Percentiles rank a stretch among this genome's conserved stretches.
phyloP scores from a whole-genome alignment of 2,797 vertebrate species.

The Spatula versicolor region DNA sequence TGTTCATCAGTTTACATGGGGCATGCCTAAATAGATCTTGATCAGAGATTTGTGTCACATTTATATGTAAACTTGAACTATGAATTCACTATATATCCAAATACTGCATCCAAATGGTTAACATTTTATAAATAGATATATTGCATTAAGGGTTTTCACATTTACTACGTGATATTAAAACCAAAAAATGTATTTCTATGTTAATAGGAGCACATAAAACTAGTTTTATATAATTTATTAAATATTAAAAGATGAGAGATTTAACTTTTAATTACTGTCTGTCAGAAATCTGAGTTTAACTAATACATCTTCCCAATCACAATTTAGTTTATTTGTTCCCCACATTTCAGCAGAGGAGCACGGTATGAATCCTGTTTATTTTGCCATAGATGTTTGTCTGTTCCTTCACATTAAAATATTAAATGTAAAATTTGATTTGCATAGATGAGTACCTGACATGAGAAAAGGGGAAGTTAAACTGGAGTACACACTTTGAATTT shows the following conservation, averaged over 20 bases:
- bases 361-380: not conserved
- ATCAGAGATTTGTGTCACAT: constrained; percentile 12
- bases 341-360: not conserved
- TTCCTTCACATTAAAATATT: not conserved
- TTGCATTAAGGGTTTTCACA: not conserved
- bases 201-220: not conserved
- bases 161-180: not conserved
- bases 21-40: constrained; percentile 20
- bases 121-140: not conserved
- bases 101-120: constrained; percentile 18
- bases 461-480: not conserved
- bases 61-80: constrained; percentile 46
- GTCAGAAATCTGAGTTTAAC: not conserved
- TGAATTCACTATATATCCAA: not conserved
- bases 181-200: not conserved
- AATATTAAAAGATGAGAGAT: not conserved
- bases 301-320: not conserved
- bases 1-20: constrained; percentile 47
- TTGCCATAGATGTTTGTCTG: not conserved
- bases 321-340: not conserved
- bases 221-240: not conserved
- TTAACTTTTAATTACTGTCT: constrained; percentile 5
- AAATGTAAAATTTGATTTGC: not conserved
- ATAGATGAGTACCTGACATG: not conserved
- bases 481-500: not conserved